Evolutionary conservation across 2,888 invertebrate species (phyloP).

Genomic region (Cantharis rufa): DNA sequence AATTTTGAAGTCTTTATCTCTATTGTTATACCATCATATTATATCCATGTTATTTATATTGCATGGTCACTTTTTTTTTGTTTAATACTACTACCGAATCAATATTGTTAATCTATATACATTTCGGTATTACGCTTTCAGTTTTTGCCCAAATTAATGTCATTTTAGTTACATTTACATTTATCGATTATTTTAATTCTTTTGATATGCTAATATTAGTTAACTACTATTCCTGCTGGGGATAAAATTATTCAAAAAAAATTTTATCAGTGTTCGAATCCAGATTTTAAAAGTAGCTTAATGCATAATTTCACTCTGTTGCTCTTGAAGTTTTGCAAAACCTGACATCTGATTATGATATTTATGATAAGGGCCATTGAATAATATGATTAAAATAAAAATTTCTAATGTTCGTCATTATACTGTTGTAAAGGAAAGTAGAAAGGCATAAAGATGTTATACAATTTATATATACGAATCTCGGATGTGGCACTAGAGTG

Average conservation of each 20-base stretch:
- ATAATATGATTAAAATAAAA: neutral
- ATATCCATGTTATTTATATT: neutral
- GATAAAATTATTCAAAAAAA: neutral
- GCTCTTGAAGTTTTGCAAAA: no score
- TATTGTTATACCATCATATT: slow-evolving; percentile 2
- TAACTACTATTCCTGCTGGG: neutral
- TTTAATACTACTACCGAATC: neutral
- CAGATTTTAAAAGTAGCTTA: neutral
- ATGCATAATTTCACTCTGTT: no score
- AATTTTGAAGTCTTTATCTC: slow-evolving; percentile 7
- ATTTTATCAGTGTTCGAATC: neutral
- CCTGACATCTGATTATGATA: no score
- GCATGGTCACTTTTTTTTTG: neutral
- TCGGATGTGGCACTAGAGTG: neutral
- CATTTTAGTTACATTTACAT: neutral
- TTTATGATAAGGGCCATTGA: no score
- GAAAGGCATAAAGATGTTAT: neutral
- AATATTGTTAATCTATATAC: neutral
- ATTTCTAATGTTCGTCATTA: neutral
- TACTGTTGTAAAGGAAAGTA: neutral
- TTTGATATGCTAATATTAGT: neutral
- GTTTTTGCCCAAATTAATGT: neutral
- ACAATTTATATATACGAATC: neutral
- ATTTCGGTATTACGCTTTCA: neutral
- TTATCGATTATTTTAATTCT: neutral